A percentile compares a stretch with the other conserved stretches of the same genome.
Conservation (phyloP, 2,113 vertebrate genomes). For the Butorides virescens region DNA sequence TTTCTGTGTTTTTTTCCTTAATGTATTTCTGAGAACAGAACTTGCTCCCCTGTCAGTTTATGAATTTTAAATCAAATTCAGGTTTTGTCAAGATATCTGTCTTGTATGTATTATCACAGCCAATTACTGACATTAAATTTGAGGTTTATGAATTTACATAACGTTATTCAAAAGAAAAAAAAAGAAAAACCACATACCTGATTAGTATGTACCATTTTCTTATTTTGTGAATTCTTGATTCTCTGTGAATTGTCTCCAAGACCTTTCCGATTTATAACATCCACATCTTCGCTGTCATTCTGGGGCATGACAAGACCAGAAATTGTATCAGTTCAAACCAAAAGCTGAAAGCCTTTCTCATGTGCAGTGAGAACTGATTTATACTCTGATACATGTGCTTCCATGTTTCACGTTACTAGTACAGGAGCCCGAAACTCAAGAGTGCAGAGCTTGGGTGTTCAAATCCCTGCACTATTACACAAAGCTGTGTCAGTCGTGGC, state of each 20-base stretch:
- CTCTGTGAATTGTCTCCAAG: neutral
- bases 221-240: neutral
- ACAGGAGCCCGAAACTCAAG: rapidly evolving
- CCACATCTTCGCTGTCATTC: neutral
- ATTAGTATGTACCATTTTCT: neutral
- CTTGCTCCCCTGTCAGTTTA: neutral
- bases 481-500: rapidly evolving
- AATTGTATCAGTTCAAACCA: neutral
- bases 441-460: neutral
- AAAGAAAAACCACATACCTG: slow-evolving; percentile 6
- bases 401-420: neutral
- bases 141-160: neutral
- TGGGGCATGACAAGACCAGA: slow-evolving; percentile 1
- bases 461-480: neutral
- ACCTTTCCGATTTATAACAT: neutral
- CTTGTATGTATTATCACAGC: neutral
- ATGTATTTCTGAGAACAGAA: neutral
- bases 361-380: neutral
- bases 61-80: neutral
- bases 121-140: neutral
- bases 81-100: neutral
- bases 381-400: neutral
- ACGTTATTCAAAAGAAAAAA: neutral
- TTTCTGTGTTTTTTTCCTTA: neutral
- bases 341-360: neutral